Conservation (phyloP, 2,113 vertebrate genomes). For the Percopsis transmontana region DNA sequence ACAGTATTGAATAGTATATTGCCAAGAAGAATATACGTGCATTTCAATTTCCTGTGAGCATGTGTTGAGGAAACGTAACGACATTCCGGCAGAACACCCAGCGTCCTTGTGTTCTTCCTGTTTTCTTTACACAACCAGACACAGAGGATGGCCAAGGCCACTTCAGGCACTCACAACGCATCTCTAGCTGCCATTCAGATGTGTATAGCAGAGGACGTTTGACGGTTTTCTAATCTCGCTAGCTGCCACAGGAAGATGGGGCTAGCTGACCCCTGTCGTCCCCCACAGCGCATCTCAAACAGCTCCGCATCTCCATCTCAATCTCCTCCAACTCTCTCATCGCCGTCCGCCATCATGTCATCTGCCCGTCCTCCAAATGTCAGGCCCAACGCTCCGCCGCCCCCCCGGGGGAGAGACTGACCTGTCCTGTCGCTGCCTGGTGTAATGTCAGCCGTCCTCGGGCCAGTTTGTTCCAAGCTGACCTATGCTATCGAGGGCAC, state of each 20-base stretch:
- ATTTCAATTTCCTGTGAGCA: slow-evolving; percentile 38
- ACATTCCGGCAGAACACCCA: slow-evolving; percentile 46
- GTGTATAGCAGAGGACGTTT: slow-evolving; percentile 67
- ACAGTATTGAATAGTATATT: no score
- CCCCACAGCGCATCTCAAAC: slow-evolving; percentile 69
- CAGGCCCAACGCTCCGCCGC: slow-evolving; percentile 52
- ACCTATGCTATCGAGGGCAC: slow-evolving; percentile 30
- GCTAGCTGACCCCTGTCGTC: slow-evolving; percentile 71
- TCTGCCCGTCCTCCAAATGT: slow-evolving; percentile 70
- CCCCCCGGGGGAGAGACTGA: slow-evolving; percentile 42
- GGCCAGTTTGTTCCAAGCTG: slow-evolving; percentile 52
- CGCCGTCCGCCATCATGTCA: slow-evolving; percentile 50
- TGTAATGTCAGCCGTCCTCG: slow-evolving; percentile 63
- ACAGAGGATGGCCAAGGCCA: slow-evolving; percentile 58
- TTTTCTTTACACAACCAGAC: slow-evolving; percentile 33
- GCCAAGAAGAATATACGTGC: slow-evolving; percentile 9
- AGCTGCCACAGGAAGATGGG: slow-evolving; percentile 72
- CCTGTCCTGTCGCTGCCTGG: slow-evolving; percentile 28
- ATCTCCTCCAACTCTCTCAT: slow-evolving; percentile 51
- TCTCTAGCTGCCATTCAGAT: slow-evolving; percentile 73
- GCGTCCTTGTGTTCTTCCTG: slow-evolving; percentile 17
- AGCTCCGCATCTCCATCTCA: slow-evolving; percentile 69
- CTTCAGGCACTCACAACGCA: slow-evolving; percentile 60
- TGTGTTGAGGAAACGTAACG: slow-evolving; percentile 37
- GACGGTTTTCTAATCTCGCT: slow-evolving; percentile 76